phyloP scores from a whole-genome alignment of 2,888 invertebrate species.

The Parasteatoda lunata region DNA sequence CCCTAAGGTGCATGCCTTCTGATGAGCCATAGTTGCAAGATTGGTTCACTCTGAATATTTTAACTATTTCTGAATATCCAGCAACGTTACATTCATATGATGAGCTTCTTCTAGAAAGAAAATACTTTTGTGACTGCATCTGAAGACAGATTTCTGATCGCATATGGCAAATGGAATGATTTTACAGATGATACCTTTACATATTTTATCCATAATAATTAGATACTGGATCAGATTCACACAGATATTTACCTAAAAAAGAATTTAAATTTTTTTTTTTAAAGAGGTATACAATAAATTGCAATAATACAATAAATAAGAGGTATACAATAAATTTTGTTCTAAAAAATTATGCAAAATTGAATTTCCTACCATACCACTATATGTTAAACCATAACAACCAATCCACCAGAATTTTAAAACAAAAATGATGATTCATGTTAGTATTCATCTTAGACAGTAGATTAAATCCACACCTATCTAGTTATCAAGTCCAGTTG shows the following conservation, averaged over 20 bases:
- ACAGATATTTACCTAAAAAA: conserved; percentile 60
- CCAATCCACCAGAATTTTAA: too few species aligned
- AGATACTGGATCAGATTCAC: conserved; percentile 55
- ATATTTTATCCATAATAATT: conserved; percentile 39
- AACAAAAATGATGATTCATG: too few species aligned
- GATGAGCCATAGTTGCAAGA: background rate
- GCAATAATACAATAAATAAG: background rate
- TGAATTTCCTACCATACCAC: too few species aligned
- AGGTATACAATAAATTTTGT: background rate
- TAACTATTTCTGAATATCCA: too few species aligned
- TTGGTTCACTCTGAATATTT: too few species aligned
- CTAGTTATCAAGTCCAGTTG: too few species aligned
- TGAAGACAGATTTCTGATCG: background rate
- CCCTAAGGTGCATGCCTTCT: conserved; percentile 1
- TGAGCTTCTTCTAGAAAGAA: too few species aligned
- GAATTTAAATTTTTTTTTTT: background rate
- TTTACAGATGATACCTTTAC: conserved; percentile 46
- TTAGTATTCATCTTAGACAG: too few species aligned
- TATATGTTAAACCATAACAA: too few species aligned
- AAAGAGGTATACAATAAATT: too few species aligned
- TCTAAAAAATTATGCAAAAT: background rate
- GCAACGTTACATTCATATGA: too few species aligned
- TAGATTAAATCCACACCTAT: too few species aligned
- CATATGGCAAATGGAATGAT: conserved; percentile 50
- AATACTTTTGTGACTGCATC: background rate